Base-by-base conservation (phyloP, 2,888 invertebrate species). In the Ichneumon xanthorius region DNA sequence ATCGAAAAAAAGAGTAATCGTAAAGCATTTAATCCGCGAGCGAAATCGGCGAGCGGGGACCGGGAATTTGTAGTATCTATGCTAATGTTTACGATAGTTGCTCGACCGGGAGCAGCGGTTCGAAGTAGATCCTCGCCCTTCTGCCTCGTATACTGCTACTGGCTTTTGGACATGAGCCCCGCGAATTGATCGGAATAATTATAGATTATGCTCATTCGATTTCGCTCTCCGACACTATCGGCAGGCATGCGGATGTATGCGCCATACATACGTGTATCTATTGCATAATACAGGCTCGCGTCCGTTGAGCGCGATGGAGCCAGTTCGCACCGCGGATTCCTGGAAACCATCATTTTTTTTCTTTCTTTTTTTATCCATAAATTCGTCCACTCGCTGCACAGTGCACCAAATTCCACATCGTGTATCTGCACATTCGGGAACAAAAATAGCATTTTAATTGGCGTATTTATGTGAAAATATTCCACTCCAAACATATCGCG, bases 121-220 rank as follows among this genome's bases (percentile, higher is more conserved):
- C 14, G 70, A 58, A 73, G 68, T 37, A 63, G 55, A 71, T 72
- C 70, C 53, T 68, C 67, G 55, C n/a, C 50, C 58, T 75, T 80
- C 70, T 76, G 70, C 48, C 22, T 76, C 63, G 58, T 67, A 48
- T 71, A 77, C 50, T 61, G 68, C 30, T 77, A 61, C 63, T 55
- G 33, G 50, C 30, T 63, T 72, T 55, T 26, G 63, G 19, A 87
- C 78, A 72, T 61, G 80, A 79, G 72, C 68, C 26, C 26, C 72
- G 40, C 50, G 79, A 86, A 86, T 87, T 86, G 76, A 86, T 85
- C 80, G 67, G 68, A 85, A 87, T 86, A 87, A 87, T 86, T 85
- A 87, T 85, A 84, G 81, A 84, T 83, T 86, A 80, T 81, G 80
- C 61, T 76, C 70, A 63, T 84, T 84, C 72, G 40, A 84, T 82